These are phyloP conservation scores for Saccopteryx bilineata DNA, from an alignment of 2,113 vertebrate genomes.

Conservation along the genomic window DNA sequence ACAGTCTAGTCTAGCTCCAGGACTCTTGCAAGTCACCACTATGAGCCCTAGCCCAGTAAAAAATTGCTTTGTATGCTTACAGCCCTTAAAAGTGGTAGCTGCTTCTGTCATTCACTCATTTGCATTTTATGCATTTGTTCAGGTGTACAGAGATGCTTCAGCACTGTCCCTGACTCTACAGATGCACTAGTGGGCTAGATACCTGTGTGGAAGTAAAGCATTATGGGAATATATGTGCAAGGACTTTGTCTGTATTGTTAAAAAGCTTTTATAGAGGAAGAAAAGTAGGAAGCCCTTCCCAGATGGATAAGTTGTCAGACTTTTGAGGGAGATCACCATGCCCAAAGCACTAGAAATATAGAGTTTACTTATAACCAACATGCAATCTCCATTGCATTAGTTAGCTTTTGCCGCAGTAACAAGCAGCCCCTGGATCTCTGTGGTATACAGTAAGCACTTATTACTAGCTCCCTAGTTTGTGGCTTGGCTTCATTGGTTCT, in stretches of 20 bases:
- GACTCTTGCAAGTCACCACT: not conserved
- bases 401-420: not conserved
- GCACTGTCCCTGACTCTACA: not conserved
- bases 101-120: not conserved
- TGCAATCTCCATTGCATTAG: not conserved
- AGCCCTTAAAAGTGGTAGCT: not conserved
- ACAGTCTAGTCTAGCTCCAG: no score
- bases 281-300: not conserved
- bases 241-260: not conserved
- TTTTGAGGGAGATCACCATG: not conserved
- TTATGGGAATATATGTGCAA: not conserved
- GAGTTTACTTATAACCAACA: not conserved
- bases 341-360: not conserved
- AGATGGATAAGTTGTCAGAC: not conserved
- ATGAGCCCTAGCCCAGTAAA: accelerated
- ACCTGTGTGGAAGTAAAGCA: not conserved
- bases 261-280: not conserved
- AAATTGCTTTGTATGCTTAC: not conserved
- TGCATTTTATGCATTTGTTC: not conserved
- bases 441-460: not conserved
- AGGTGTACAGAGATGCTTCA: not conserved
- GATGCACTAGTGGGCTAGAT: not conserved
- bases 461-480: not conserved
- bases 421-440: not conserved
- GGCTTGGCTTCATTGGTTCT: not conserved